Percentiles rank a stretch among this genome's conserved stretches.
Evolutionary conservation across 1,140 invertebrate genomes (phyloP).

Genomic region (Solenopsis fugax): DNA sequence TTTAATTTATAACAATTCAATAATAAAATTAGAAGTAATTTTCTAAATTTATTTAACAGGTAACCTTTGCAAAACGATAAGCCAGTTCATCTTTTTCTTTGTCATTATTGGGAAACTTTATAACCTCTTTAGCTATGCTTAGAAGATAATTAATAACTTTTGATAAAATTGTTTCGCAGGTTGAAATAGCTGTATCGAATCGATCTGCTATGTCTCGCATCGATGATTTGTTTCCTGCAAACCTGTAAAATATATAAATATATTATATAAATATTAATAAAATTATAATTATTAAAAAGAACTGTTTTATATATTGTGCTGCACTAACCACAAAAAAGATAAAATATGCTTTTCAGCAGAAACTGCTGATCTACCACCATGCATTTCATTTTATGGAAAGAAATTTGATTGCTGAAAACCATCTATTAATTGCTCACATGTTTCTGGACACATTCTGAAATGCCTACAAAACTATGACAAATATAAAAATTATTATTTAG

Average conservation of each 20-base stretch:
- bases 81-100: neutral
- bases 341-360: slow-evolving; percentile 10
- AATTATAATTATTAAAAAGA: no score
- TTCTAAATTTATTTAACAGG: no score
- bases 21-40: no score
- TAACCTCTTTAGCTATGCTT: no score
- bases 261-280: no score
- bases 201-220: no score
- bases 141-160: slow-evolving; percentile 2
- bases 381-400: slow-evolving; percentile 13
- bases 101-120: no score
- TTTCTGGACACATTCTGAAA: slow-evolving; percentile 12
- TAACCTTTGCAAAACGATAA: no score
- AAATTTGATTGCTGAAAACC: slow-evolving; percentile 14
- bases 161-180: neutral
- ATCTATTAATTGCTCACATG: slow-evolving; percentile 4
- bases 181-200: no score
- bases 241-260: no score
- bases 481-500: neutral
- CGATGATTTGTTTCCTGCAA: no score
- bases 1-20: neutral
- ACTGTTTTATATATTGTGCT: neutral
- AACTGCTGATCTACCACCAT: neutral
- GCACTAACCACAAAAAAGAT: slow-evolving; percentile 8
- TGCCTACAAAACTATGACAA: slow-evolving; percentile 4